A percentile compares a stretch with the other conserved stretches of the same genome.
Conservation (phyloP, 2,888 invertebrate genomes). For the Mongoloraphidia duomilia region DNA sequence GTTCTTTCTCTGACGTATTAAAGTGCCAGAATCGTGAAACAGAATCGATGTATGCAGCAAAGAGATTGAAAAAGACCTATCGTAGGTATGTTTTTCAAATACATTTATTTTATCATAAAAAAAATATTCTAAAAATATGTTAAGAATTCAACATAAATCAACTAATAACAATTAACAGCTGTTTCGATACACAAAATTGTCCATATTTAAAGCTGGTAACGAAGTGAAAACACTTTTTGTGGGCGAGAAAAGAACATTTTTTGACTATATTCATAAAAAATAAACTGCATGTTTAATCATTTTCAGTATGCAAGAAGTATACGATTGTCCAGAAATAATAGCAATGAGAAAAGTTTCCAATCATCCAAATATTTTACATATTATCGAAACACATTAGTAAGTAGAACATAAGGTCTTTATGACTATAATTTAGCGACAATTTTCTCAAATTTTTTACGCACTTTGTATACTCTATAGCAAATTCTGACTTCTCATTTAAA, state of each 20-base stretch:
- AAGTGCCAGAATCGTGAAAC: constrained; percentile 44
- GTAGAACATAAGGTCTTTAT: constrained; percentile 19
- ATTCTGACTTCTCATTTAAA: too few species aligned
- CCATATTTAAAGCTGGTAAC: too few species aligned
- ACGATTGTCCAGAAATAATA: constrained; percentile 41
- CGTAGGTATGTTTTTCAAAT: constrained; percentile 30
- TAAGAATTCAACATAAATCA: neutral
- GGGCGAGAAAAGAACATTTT: too few species aligned
- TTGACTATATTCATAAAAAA: neutral
- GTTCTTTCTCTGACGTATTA: constrained; percentile 52
- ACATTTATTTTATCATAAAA: neutral
- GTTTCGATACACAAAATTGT: too few species aligned
- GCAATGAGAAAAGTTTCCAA: constrained; percentile 41
- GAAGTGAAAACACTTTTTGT: too few species aligned
- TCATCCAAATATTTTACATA: constrained; percentile 46
- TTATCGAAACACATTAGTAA: constrained; percentile 48
- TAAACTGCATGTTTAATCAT: constrained; percentile 7
- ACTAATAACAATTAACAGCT: too few species aligned
- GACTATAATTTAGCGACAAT: too few species aligned
- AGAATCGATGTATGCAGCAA: constrained; percentile 42
- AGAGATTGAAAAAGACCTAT: constrained; percentile 45
- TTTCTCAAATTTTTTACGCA: too few species aligned
- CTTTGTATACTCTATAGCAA: too few species aligned
- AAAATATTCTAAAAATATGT: neutral
- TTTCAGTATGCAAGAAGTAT: constrained; percentile 31